Evolutionary conservation across 2,888 invertebrate genomes (phyloP).

Genomic region (Hipparchia semele): DNA sequence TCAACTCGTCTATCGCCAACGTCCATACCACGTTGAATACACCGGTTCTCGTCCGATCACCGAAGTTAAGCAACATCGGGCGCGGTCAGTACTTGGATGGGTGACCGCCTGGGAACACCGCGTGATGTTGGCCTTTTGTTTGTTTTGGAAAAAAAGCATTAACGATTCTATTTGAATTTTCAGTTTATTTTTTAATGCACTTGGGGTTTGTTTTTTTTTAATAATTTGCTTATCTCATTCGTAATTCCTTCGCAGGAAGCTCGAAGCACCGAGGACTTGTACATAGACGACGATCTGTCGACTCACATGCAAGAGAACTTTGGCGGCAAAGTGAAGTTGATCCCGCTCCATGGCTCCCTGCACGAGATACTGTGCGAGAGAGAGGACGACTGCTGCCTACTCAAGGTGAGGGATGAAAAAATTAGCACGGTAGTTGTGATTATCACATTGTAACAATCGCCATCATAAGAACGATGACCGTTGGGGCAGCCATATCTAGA

Average conservation of each 20-base stretch:
- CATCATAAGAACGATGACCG: too few species aligned
- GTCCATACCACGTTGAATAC: conserved; percentile 16
- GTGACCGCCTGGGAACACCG: conserved; percentile 63
- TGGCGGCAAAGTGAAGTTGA: conserved; percentile 69
- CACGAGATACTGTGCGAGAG: conserved; percentile 78
- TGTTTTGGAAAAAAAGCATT: not conserved
- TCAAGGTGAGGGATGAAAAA: conserved; percentile 71
- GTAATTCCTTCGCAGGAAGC: conserved; percentile 64
- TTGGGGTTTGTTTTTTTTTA: not conserved
- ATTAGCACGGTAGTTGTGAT: too few species aligned
- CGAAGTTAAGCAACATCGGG: conserved; percentile 78
- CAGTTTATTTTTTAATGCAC: too few species aligned
- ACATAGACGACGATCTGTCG: conserved; percentile 81
- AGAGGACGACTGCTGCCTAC: conserved; percentile 76
- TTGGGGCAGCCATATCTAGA: too few species aligned
- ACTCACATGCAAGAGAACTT: conserved; percentile 76
- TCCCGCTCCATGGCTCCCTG: conserved; percentile 72
- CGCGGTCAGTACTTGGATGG: conserved; percentile 77
- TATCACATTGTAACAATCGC: too few species aligned
- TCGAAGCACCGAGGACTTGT: conserved; percentile 80
- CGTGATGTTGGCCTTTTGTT: conserved; percentile 55
- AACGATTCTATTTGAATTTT: too few species aligned
- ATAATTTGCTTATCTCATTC: not conserved
- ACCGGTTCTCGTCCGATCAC: conserved; percentile 77
- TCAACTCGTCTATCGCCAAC: too few species aligned